phyloP scores from a whole-genome alignment of 2,888 invertebrate genomes.

The Patella ulyssiponensis region DNA sequence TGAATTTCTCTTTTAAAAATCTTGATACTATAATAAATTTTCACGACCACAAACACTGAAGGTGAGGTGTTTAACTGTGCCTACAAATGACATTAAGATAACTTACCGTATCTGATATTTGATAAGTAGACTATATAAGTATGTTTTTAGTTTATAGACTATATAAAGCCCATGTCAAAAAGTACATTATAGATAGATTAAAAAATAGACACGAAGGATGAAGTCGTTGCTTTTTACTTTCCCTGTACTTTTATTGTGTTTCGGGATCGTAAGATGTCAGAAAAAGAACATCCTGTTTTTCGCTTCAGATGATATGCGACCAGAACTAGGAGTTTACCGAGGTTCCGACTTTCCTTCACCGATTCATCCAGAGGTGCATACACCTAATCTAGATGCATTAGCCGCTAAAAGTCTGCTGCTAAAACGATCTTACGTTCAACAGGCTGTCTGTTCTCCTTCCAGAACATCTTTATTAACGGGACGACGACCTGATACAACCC shows the following conservation, averaged over 20 bases:
- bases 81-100: too few species aligned
- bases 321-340: conserved; percentile 29
- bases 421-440: conserved; percentile 34
- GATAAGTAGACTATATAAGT: too few species aligned
- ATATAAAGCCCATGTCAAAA: too few species aligned
- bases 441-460: conserved; percentile 29
- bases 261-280: not conserved
- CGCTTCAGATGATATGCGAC: conserved; percentile 37
- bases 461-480: conserved; percentile 36
- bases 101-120: too few species aligned
- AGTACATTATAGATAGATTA: too few species aligned
- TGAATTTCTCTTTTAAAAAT: too few species aligned
- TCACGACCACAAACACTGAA: too few species aligned
- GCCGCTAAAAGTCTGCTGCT: conserved; percentile 33
- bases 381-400: conserved; percentile 36
- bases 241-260: not conserved
- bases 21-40: too few species aligned
- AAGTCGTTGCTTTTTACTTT: too few species aligned
- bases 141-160: too few species aligned
- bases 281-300: conserved; percentile 40
- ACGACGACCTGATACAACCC: conserved; percentile 44
- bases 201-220: too few species aligned
- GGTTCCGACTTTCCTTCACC: conserved; percentile 15
- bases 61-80: too few species aligned
- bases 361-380: conserved; percentile 31